These are phyloP conservation scores for Antigone vipio DNA, from an alignment of 2,113 vertebrate species.

Conservation along the genomic window DNA sequence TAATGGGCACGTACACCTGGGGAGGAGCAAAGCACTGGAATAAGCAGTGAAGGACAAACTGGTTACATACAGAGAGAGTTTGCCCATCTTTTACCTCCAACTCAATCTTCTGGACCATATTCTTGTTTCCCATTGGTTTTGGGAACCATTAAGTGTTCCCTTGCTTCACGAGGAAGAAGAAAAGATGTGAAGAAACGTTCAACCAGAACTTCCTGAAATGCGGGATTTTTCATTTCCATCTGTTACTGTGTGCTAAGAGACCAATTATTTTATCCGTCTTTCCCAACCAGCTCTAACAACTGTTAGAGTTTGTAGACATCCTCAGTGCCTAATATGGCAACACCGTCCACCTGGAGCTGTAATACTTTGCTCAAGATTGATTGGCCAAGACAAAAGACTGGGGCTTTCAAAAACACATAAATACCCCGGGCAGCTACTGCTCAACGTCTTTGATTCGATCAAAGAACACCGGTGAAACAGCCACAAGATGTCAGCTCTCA, in stretches of 20 bases:
- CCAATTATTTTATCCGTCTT: not conserved
- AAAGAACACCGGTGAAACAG: not conserved
- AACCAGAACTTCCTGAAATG: constrained; percentile 18
- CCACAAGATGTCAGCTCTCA: constrained; percentile 50
- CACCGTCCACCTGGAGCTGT: not conserved
- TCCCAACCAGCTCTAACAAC: constrained; percentile 23
- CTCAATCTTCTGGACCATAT: not conserved
- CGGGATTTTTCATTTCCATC: not conserved
- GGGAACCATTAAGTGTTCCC: not conserved
- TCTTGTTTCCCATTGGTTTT: not conserved
- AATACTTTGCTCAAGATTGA: not conserved
- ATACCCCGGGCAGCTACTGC: not conserved
- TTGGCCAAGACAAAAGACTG: not conserved
- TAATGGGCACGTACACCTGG: too few relatives aligned
- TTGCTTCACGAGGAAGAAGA: not conserved
- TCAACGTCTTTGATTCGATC: not conserved
- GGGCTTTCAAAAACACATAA: constrained; percentile 6
- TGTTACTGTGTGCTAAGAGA: constrained; percentile 21
- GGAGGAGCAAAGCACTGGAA: not conserved
- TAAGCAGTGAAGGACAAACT: not conserved
- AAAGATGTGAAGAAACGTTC: constrained; percentile 19
- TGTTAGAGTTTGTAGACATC: not conserved
- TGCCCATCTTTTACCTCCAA: not conserved
- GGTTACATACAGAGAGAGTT: not conserved
- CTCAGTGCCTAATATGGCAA: constrained; percentile 1